A percentile compares a stretch with the other conserved stretches of the same genome.
Evolutionary conservation across 2,888 invertebrate genomes (phyloP).

Genomic region (Stegana nigrithorax): DNA sequence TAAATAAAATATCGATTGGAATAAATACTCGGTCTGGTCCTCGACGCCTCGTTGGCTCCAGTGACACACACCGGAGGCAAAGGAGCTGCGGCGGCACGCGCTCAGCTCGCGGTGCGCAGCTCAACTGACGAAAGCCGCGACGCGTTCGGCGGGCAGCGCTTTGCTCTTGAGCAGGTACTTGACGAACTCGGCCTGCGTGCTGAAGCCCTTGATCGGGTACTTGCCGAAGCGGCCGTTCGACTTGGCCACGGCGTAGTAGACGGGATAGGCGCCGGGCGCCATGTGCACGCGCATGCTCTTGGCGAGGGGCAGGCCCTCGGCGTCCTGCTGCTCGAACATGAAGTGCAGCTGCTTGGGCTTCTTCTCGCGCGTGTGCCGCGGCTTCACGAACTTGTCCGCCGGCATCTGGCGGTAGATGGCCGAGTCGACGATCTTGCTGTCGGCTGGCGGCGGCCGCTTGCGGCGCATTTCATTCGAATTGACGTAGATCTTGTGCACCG

Average conservation of each 20-base stretch:
- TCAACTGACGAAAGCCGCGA: background rate
- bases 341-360: constrained; percentile 58
- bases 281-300: constrained; percentile 55
- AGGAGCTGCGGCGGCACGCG: no score
- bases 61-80: no score
- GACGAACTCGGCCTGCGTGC: constrained; percentile 53
- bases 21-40: no score
- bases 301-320: constrained; percentile 29
- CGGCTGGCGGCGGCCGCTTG: constrained; percentile 19
- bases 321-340: constrained; percentile 43
- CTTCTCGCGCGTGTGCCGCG: constrained; percentile 29
- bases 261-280: constrained; percentile 63
- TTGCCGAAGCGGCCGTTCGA: constrained; percentile 66
- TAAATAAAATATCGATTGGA: no score
- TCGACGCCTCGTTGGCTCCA: no score
- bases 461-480: constrained; percentile 53
- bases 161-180: constrained; percentile 61
- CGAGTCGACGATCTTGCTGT: constrained; percentile 35
- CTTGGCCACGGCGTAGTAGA: constrained; percentile 61
- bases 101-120: no score
- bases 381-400: constrained; percentile 46
- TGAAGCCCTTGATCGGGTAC: constrained; percentile 61
- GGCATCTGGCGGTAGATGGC: constrained; percentile 44
- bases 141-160: constrained; percentile 17
- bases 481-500: constrained; percentile 39